Base-by-base conservation (phyloP, 2,888 invertebrate species). In the Sinelater perroti region DNA sequence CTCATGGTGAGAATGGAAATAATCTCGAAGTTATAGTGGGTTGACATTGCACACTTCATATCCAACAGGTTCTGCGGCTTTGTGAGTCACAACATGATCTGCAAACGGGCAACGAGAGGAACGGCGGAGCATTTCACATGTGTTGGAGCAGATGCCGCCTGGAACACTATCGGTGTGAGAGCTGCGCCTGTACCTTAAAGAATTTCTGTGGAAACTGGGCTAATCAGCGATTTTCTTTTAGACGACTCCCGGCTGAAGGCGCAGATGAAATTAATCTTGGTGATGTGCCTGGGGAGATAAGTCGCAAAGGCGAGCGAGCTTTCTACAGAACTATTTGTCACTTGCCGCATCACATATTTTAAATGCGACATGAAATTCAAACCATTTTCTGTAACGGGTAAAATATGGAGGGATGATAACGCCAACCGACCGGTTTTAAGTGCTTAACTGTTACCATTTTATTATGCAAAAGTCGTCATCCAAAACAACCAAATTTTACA, bases 51-150 rank as follows among this genome's bases (percentile, higher is more conserved):
- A 46, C 52, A 50, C 51, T 46, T 52, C 46, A 47, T 56, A 46
- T 46, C 49, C 52, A 57, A 57, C 57, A 52, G 57, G 57, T 57
- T 57, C 47, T 31, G 51, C 52, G 38, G 42, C 57, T 52, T 57
- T 51, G 20, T 57, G 57, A 57, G 57, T 57, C 57, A 57, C 57
- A 57, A 52, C 51, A 57, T 31, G 36, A 57, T 44, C 51, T 57
- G 36, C 35, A 44, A 51, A 52, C 31, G 30, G 36, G 45, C 26
- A 52, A 56, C 20, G 14, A 30, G 14, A 51, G 42, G 40, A 51
- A 51, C 17, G 11, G 14, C 17, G 1, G 18, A 44, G 30, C 24
- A 44, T 30, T 44, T 44, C 44, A 17, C 44, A 44, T 28, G 18
- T 30, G 28, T 17, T 30, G 26, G 18, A 44, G 18, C 30, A 44